Base-by-base conservation (phyloP, 2,113 vertebrate species). In the Odontophorus gujanensis region DNA sequence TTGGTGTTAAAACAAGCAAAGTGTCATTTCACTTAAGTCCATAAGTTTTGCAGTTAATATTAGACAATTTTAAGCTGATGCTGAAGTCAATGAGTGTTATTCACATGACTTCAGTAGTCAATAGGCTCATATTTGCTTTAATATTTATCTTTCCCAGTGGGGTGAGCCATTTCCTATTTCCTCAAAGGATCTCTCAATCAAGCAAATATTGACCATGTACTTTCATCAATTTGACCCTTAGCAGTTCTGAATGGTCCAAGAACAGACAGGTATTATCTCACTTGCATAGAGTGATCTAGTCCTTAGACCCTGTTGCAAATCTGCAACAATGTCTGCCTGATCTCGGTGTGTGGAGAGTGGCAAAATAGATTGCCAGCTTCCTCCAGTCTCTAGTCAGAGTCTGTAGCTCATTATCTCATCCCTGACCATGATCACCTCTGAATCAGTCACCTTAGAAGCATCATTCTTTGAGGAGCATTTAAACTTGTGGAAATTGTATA, bases 61-160 rank as follows among this genome's bases (percentile, higher is more conserved):
- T 20, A 13, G 40, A 15, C 42, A 51, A n/a, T 73, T 96, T 94
- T 9, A 74, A 82, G 53, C 45, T 62, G 67, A 62, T 66, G 45
- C 7, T 62, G 50, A 90, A 87, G 63, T 89, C 87, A 94, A 77
- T 92, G 83, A 22, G 32, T 55, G 47, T 94, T 95, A 95, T 91
- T 81, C 71, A 89, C 84, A 74, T 67, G 47, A 95, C 10, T 84
- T 94, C 68, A 83, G 61, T 59, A 65, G 57, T 93, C 82, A 86
- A 94, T 78, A 86, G 28, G 15, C 10, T 88, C 32, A 47, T 61
- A 85, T 69, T 89, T 93, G 2, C 63, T 85, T 73, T 73, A 82
- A 67, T 82, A 89, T 87, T 95, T 89, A 87, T 57, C 42, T 80
- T 89, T 83, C 34, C n/a, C 5, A 42, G 6, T 13, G 22, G 11